Evolutionary conservation across 2,797 vertebrate genomes (phyloP).

Genomic region (Tolypeutes matacus): DNA sequence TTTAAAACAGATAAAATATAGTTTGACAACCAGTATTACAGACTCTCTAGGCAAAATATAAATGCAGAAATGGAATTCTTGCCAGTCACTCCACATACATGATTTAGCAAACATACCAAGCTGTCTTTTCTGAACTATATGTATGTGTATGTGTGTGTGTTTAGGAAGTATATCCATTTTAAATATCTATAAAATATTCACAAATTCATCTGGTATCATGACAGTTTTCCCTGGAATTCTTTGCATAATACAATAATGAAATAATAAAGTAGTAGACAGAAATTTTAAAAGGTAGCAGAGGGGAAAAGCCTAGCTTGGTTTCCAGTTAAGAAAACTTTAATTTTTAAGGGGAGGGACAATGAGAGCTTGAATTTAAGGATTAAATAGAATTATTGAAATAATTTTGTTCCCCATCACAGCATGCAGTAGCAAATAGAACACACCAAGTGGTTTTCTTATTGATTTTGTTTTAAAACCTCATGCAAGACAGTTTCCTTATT

Average conservation of each 20-base stretch:
- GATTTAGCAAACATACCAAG: neutral
- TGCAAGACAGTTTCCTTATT: neutral
- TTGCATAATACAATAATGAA: neutral
- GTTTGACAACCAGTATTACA: neutral
- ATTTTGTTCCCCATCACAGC: neutral
- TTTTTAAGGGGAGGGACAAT: neutral
- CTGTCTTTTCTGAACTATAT: neutral
- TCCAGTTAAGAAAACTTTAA: neutral
- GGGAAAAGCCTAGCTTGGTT: neutral
- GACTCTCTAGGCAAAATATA: neutral
- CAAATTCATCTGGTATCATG: neutral
- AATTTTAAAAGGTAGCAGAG: neutral
- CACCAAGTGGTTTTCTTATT: neutral
- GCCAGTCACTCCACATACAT: neutral
- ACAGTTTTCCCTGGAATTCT: neutral
- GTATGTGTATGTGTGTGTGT: neutral
- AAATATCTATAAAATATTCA: neutral
- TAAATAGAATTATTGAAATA: neutral
- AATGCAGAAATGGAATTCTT: neutral
- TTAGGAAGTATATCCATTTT: rapidly evolving
- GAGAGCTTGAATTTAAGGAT: neutral
- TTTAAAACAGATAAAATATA: neutral
- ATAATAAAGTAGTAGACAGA: neutral
- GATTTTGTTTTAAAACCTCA: constrained; percentile 29
- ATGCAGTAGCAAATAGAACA: neutral